A percentile compares a stretch with the other conserved stretches of the same genome.
phyloP scores from a whole-genome alignment of 1,140 invertebrate genomes.

The Pomacea maculata region DNA sequence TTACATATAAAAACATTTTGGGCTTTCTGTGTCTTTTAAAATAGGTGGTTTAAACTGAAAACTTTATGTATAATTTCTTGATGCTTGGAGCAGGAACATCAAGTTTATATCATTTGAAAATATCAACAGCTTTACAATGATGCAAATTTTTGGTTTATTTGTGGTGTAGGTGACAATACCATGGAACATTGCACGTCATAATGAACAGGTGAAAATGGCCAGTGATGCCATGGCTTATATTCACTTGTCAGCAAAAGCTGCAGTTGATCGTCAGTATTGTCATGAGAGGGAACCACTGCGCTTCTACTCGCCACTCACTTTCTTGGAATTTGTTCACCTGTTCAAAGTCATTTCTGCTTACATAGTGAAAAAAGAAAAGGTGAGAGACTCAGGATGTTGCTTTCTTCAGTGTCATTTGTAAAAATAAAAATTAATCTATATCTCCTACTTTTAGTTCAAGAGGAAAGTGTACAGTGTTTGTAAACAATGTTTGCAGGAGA shows the following conservation, averaged over 20 bases:
- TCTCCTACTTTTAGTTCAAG: neutral
- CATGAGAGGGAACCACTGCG: conserved; percentile 57
- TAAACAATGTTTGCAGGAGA: conserved; percentile 40
- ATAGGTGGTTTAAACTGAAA: too few relatives aligned
- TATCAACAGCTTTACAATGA: too few relatives aligned
- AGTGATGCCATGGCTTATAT: conserved; percentile 61
- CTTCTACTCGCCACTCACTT: conserved; percentile 59
- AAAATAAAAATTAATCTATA: conserved; percentile 7
- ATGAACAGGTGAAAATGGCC: conserved; percentile 51
- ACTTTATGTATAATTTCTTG: too few relatives aligned
- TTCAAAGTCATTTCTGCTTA: conserved; percentile 56
- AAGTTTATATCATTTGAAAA: too few relatives aligned
- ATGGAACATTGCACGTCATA: conserved; percentile 45
- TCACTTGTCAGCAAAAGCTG: conserved; percentile 53
- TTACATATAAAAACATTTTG: too few relatives aligned
- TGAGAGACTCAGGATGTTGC: conserved; percentile 27
- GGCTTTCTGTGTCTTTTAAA: too few relatives aligned
- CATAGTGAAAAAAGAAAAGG: conserved; percentile 56
- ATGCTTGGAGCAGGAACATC: too few relatives aligned
- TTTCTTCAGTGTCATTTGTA: neutral
- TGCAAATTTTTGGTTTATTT: conserved; percentile 1
- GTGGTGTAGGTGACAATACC: conserved; percentile 48
- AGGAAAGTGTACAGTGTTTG: neutral
- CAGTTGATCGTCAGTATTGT: conserved; percentile 54
- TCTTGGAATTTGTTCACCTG: conserved; percentile 60